Conservation (phyloP, 2,888 invertebrate species). For the Acleris emargana region DNA sequence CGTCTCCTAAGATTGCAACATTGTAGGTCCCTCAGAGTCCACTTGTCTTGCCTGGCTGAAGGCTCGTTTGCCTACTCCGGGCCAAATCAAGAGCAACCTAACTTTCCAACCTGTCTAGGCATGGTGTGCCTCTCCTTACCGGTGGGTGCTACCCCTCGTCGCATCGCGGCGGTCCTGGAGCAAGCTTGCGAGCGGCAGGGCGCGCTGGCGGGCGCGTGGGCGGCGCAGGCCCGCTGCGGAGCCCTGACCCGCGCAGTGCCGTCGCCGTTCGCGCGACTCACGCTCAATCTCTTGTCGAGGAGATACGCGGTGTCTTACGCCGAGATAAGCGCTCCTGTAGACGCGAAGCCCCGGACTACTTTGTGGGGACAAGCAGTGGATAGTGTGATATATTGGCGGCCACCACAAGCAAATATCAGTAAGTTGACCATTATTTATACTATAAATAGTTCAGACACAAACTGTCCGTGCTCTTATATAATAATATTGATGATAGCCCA, state of each 20-base stretch:
- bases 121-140: slow-evolving; percentile 87
- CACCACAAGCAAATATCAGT: slow-evolving; percentile 91
- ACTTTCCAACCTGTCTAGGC: slow-evolving; percentile 58
- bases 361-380: slow-evolving; percentile 87
- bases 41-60: neutral
- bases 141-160: slow-evolving; percentile 73
- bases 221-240: slow-evolving; percentile 75
- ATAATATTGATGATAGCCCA: too few species aligned
- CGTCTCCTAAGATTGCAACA: too few species aligned
- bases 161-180: slow-evolving; percentile 62
- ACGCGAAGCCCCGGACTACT: slow-evolving; percentile 74
- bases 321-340: slow-evolving; percentile 75
- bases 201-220: slow-evolving; percentile 81
- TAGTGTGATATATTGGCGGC: slow-evolving; percentile 87
- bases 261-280: slow-evolving; percentile 72
- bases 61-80: neutral
- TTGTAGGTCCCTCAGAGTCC: too few species aligned
- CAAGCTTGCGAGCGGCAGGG: slow-evolving; percentile 73
- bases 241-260: slow-evolving; percentile 86
- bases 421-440: slow-evolving; percentile 55
- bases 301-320: slow-evolving; percentile 87
- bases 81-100: neutral
- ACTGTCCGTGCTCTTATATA: too few species aligned
- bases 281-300: slow-evolving; percentile 86
- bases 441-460: neutral